These are phyloP conservation scores for Homarus americanus DNA, from an alignment of 1,140 invertebrate genomes.

Conservation along the genomic window DNA sequence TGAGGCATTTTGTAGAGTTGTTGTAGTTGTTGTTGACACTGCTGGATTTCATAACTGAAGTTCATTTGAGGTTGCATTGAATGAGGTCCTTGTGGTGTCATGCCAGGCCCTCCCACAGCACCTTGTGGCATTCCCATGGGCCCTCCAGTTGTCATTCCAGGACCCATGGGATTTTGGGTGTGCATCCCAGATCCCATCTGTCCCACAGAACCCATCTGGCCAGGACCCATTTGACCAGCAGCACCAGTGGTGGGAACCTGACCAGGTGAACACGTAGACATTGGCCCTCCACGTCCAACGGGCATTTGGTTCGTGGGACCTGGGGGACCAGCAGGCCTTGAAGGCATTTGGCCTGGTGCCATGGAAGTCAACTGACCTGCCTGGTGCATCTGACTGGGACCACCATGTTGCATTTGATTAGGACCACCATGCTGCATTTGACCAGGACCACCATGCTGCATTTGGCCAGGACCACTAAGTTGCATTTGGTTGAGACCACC, in stretches of 20 bases:
- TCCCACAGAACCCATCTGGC: slow-evolving; percentile 42
- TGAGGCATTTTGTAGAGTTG: slow-evolving; percentile 74
- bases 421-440: slow-evolving; percentile 53
- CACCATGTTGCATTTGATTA: slow-evolving; percentile 46
- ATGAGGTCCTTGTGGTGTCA: slow-evolving; percentile 27
- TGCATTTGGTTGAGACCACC: slow-evolving; percentile 32
- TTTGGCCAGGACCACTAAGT: slow-evolving; percentile 14
- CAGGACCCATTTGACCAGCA: background rate
- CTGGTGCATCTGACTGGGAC: slow-evolving; percentile 30
- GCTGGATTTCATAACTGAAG: slow-evolving; percentile 67
- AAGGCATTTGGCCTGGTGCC: slow-evolving; percentile 4
- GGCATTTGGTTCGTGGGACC: slow-evolving; percentile 29
- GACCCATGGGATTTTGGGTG: slow-evolving; percentile 41
- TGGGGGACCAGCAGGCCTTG: slow-evolving; percentile 19
- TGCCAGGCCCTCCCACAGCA: background rate
- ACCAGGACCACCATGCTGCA: slow-evolving; percentile 22
- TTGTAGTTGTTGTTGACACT: slow-evolving; percentile 74
- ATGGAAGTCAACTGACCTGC: slow-evolving; percentile 1
- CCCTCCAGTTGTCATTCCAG: background rate
- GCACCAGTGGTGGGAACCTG: slow-evolving; percentile 39
- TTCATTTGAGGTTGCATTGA: slow-evolving; percentile 67
- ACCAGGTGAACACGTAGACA: background rate
- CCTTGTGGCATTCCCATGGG: slow-evolving; percentile 37
- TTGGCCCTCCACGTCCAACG: background rate
- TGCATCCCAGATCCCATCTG: slow-evolving; percentile 25